Conservation (phyloP, 1,140 invertebrate species). For the Oscheius sp. region DNA sequence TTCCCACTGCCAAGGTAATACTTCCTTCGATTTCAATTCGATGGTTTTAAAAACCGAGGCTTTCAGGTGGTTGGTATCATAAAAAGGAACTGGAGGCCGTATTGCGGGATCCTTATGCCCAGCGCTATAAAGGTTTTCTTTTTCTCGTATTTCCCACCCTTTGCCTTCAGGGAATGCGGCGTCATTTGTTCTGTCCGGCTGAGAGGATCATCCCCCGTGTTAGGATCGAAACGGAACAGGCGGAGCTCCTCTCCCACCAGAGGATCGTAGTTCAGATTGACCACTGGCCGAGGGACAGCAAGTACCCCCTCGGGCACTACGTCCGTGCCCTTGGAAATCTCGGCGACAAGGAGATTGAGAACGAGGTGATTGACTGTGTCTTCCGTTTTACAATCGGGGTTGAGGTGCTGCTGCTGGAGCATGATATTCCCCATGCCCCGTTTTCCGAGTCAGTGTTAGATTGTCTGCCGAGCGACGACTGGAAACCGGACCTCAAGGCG, state of each 20-base stretch:
- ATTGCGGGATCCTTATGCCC: slow-evolving; percentile 84
- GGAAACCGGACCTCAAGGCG: slow-evolving; percentile 64
- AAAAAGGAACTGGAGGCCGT: slow-evolving; percentile 89
- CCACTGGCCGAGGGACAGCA: slow-evolving; percentile 82
- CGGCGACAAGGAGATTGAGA: slow-evolving; percentile 86
- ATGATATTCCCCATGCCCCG: slow-evolving; percentile 89
- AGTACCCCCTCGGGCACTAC: slow-evolving; percentile 75
- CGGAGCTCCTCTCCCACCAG: slow-evolving; percentile 72
- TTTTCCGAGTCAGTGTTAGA: slow-evolving; percentile 90
- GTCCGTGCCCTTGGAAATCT: slow-evolving; percentile 77
- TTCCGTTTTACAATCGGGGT: too few relatives aligned
- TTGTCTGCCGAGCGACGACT: slow-evolving; percentile 84
- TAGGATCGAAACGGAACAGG: slow-evolving; percentile 84
- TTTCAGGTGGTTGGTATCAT: slow-evolving; percentile 85
- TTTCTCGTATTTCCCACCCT: too few relatives aligned
- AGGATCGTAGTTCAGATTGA: slow-evolving; percentile 87
- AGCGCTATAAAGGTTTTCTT: slow-evolving; percentile 74
- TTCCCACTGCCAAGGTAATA: slow-evolving; percentile 73
- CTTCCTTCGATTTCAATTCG: too few relatives aligned
- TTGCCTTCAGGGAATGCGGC: slow-evolving; percentile 70
- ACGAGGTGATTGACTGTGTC: slow-evolving; percentile 69
- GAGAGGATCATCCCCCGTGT: slow-evolving; percentile 86
- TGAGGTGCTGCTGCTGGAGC: slow-evolving; percentile 77
- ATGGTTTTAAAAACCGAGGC: not conserved
- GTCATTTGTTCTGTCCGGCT: slow-evolving; percentile 83